Base-by-base conservation (phyloP, 1,140 invertebrate species). In the Trichonephila clavipes region DNA sequence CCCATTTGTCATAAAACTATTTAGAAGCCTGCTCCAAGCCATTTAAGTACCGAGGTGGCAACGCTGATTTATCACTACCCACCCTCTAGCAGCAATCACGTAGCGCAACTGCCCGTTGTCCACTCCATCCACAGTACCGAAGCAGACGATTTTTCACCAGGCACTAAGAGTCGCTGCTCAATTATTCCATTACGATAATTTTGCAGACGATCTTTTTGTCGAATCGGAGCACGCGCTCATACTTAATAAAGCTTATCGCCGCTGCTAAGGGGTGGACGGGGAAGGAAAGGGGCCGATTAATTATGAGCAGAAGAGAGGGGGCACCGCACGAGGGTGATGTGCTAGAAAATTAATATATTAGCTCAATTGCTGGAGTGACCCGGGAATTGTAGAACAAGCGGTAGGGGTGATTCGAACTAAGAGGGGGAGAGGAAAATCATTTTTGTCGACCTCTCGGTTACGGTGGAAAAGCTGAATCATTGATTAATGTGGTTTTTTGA, bases 111-210 rank as follows among this genome's bases (percentile, higher is more conserved):
- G 58, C 10, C 82, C n/a, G 82, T 19, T 59, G 83, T 61, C 40
- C 51, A 58, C 83, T 21, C 58, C 58, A 61, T 85, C 83, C 51
- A 61, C 24, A 90, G 69, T 18, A 40, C 69, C 51, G 59, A 62
- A 62, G 19, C 61, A 61, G 89, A 62, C 61, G 61, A 92, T 92
- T 92, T 92, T 92, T 92, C 91, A 92, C 40, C 64, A 24, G 34
- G 51, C 90, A 62, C 58, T 64, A 34, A 69, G 88, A 72, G 18
- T 58, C 21, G 66, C 91, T 92, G 44, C 81, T 92, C 91, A 92
- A 92, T 92, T 92, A 92, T 92, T 92, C 91, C 91, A 92, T 92
- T 92, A 92, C 82, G 91, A 72, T 92, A 92, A 92, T 92, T 87
- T 61, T 51, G 34, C 62, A 59, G 77, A 61, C 21, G 61, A n/a